phyloP scores from a whole-genome alignment of 2,113 vertebrate genomes.

The Cryptoleucopteryx plumbea region DNA sequence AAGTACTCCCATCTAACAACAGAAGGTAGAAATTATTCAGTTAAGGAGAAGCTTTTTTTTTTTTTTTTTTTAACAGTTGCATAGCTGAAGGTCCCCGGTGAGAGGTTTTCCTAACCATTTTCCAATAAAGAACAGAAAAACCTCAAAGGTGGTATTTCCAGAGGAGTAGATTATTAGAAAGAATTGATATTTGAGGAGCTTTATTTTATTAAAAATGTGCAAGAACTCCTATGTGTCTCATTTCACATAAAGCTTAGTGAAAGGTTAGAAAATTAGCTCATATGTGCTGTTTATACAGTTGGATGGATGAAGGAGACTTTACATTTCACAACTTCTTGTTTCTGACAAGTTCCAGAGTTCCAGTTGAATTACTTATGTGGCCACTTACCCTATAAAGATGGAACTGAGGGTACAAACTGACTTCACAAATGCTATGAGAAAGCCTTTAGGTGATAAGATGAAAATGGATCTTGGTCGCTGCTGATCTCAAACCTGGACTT shows the following conservation, averaged over 20 bases:
- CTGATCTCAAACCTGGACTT: not conserved
- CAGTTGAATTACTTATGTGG: conserved; percentile 7
- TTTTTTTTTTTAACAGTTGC: not conserved
- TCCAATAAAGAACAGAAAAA: not conserved
- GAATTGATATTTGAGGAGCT: conserved; percentile 30
- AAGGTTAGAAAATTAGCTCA: conserved; percentile 37
- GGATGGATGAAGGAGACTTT: not conserved
- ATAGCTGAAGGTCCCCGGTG: not conserved
- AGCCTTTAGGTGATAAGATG: conserved; percentile 25
- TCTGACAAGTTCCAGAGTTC: not conserved
- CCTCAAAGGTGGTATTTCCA: not conserved
- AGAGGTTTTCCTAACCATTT: not conserved
- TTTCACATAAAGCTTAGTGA: not conserved
- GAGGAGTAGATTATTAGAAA: not conserved
- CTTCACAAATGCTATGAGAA: not conserved
- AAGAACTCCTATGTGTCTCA: not conserved
- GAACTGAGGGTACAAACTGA: not conserved
- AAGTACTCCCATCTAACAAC: not conserved
- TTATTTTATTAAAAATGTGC: conserved; percentile 23
- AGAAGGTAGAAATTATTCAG: not conserved
- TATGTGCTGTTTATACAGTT: not conserved
- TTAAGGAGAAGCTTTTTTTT: not conserved
- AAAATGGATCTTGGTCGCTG: not conserved
- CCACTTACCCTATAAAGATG: not conserved
- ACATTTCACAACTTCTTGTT: conserved; percentile 29